phyloP scores from a whole-genome alignment of 2,797 vertebrate species.

The Rhodeus uyekii region DNA sequence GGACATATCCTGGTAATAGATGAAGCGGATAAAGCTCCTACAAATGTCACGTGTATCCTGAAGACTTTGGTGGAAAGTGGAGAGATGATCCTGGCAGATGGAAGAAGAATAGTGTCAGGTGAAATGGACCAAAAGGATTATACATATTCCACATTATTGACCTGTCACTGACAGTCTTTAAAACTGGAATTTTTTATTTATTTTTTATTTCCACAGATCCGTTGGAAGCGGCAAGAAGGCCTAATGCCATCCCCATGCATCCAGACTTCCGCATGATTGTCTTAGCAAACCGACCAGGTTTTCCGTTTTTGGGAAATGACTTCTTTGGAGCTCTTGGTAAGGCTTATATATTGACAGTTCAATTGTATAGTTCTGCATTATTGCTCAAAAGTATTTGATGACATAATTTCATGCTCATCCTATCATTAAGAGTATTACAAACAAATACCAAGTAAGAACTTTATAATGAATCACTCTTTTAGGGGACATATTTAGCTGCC shows the following conservation, averaged over 20 bases:
- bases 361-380: neutral
- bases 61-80: slow-evolving; percentile 97
- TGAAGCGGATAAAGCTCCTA: slow-evolving; percentile 97
- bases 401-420: no score
- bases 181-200: neutral
- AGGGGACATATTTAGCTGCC: slow-evolving; percentile 99
- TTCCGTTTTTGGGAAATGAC: slow-evolving; percentile 97
- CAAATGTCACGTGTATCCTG: slow-evolving; percentile 96
- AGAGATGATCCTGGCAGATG: slow-evolving; percentile 96
- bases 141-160: neutral
- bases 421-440: no score
- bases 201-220: slow-evolving; percentile 73
- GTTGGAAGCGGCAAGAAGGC: slow-evolving; percentile 71
- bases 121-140: slow-evolving; percentile 58
- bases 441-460: neutral
- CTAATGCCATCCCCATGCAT: slow-evolving; percentile 87
- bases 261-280: slow-evolving; percentile 98
- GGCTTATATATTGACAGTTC: neutral
- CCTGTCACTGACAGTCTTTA: neutral
- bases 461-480: neutral
- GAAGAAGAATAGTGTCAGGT: slow-evolving; percentile 91
- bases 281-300: slow-evolving; percentile 94
- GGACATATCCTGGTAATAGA: slow-evolving; percentile 94
- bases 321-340: slow-evolving; percentile 96
- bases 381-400: neutral